Base-by-base conservation (phyloP, 2,888 invertebrate genomes). In the Neoitamus cyanurus region DNA sequence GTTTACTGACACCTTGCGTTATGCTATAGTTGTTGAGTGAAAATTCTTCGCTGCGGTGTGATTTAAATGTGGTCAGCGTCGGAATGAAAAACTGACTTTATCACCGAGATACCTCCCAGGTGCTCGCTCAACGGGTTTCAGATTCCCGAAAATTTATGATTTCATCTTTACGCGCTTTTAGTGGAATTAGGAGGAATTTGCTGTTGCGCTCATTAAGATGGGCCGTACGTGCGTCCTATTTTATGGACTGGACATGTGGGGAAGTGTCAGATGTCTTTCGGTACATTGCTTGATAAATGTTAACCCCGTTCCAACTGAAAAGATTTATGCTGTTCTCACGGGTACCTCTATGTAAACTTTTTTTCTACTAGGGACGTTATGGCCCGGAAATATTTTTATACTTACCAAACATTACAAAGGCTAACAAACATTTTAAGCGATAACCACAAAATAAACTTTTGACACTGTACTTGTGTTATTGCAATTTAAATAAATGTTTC, bases 81-180 rank as follows among this genome's bases (percentile, higher is more conserved):
- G 30, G 46, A 28, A 77, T 77, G 77, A 77, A 46, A 77, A 42
- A 37, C 42, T 77, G 36, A 77, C 42, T 28, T 25, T 42, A 42
- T n/a, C 46, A n/a, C 9, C 7, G 30, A 42, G 31, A 36, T 46
- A 77, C 77, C 77, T 77, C 77, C 77, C 77, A 77, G 46, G 46
- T 46, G 25, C 42, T 30, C 13, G 42, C 30, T 77, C 46, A 77
- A 77, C 77, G 28, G 77, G 77, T 77, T 77, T 46, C 28, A 11
- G 28, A 13, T 77, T 77, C 42, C 30, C 36, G 30, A 77, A 77
- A 77, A 77, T 77, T 36, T 73, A 73, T 34, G 25, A 77, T 46
- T 42, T 36, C 42, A 42, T 77, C 46, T 28, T 77, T 36, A 42
- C 77, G 37, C 42, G 25, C 37, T 34, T 37, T 75, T 58, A 58